phyloP scores from a whole-genome alignment of 2,113 vertebrate genomes.

The Nothobranchius furzeri region DNA sequence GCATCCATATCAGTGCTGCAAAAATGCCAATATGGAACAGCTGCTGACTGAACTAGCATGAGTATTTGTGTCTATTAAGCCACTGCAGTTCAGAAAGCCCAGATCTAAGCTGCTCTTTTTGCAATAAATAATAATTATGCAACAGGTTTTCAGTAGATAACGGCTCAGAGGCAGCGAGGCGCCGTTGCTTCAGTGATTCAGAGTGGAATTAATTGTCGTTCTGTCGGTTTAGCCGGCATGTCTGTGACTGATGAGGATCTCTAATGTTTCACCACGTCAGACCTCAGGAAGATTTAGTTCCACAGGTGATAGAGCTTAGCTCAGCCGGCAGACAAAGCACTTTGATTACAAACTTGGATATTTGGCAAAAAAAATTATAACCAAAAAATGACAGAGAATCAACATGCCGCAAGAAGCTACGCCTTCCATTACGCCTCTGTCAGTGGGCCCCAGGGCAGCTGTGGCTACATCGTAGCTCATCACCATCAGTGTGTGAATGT shows the following conservation, averaged over 20 bases:
- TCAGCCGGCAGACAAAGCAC: neutral
- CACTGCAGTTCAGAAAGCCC: conserved; percentile 22
- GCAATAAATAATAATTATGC: conserved; percentile 33
- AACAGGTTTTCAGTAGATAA: conserved; percentile 53
- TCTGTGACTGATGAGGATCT: conserved; percentile 55
- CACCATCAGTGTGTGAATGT: too few relatives aligned
- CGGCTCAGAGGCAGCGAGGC: conserved; percentile 37
- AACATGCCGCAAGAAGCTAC: conserved; percentile 33
- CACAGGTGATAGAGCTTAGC: conserved; percentile 50
- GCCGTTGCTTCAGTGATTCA: conserved; percentile 37
- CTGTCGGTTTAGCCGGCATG: conserved; percentile 34
- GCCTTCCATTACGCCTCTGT: conserved; percentile 28
- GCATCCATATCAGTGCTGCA: conserved; percentile 1
- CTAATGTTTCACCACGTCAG: conserved; percentile 20
- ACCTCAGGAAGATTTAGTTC: conserved; percentile 33
- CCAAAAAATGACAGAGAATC: conserved; percentile 41
- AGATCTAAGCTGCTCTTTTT: conserved; percentile 15
- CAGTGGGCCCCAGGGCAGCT: too few relatives aligned
- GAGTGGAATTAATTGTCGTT: conserved; percentile 44
- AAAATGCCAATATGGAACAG: conserved; percentile 14
- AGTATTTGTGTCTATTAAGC: conserved; percentile 34
- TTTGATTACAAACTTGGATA: too few relatives aligned
- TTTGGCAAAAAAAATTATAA: neutral
- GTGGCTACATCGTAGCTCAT: too few relatives aligned
- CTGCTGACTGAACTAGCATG: conserved; percentile 17